Percentiles rank a stretch among this genome's conserved stretches.
Evolutionary conservation across 2,888 invertebrate genomes (phyloP).

Genomic region (Tromatobia lineatoria): DNA sequence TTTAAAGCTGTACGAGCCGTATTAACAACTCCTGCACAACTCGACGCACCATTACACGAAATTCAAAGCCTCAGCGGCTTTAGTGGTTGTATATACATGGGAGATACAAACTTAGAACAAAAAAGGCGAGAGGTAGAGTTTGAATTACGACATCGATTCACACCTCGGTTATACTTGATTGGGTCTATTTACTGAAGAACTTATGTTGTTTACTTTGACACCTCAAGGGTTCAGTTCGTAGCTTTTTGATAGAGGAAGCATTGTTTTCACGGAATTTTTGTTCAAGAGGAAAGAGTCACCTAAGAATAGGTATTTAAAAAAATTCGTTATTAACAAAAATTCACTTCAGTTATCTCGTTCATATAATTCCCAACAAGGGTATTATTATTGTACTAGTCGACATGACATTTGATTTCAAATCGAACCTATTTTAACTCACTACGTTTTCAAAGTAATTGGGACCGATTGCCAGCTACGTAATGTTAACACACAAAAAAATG

Average conservation of each 20-base stretch:
- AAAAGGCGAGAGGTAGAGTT: not conserved
- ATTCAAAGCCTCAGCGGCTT: constrained; percentile 30
- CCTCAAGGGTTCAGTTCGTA: not conserved
- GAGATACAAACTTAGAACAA: constrained; percentile 7
- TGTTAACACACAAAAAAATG: not conserved
- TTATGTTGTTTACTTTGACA: too few relatives aligned
- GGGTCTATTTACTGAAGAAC: too few relatives aligned
- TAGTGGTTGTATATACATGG: not conserved
- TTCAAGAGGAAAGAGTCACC: too few relatives aligned
- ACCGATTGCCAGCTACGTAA: constrained; percentile 5
- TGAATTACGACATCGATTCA: not conserved
- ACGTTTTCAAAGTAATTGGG: constrained; percentile 21
- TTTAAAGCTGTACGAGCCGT: constrained; percentile 1
- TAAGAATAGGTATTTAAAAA: too few relatives aligned
- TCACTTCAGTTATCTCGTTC: not conserved
- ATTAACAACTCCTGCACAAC: not conserved
- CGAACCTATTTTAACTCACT: constrained; percentile 6
- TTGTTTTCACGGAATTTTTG: too few relatives aligned
- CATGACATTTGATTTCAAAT: not conserved
- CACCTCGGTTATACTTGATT: not conserved
- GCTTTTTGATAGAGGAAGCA: too few relatives aligned
- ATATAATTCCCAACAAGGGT: too few relatives aligned
- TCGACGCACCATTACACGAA: constrained; percentile 45
- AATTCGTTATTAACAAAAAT: too few relatives aligned
- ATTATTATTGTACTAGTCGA: constrained; percentile 6